Conservation (phyloP, 2,797 vertebrate species). For the Acanthopagrus latus region DNA sequence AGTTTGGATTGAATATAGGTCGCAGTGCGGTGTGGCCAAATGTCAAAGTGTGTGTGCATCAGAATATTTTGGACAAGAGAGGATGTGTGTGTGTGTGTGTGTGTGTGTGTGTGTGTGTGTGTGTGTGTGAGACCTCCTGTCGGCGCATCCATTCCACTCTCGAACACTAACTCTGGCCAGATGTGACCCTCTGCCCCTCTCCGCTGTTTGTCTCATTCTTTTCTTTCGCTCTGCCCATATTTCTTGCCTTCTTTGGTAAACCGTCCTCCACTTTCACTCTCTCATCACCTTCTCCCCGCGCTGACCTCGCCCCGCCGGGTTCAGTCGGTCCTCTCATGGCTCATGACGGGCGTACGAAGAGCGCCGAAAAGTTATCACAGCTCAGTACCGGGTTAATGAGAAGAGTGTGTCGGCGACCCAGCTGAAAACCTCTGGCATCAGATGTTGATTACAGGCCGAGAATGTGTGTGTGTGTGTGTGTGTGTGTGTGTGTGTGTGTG, state of each 20-base stretch:
- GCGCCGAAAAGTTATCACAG: background rate
- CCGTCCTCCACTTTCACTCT: constrained; percentile 30
- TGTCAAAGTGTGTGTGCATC: background rate
- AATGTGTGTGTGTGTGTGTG: constrained; percentile 18
- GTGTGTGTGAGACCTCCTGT: constrained; percentile 37
- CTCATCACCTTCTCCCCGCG: constrained; percentile 42
- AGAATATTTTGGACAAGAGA: constrained; percentile 25
- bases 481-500: constrained; percentile 51
- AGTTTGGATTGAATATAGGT: background rate
- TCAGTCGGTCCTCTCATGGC: background rate
- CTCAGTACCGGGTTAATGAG: constrained; percentile 25
- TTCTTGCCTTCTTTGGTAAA: constrained; percentile 59
- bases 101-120: constrained; percentile 13
- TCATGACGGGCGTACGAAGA: background rate
- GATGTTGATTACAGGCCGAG: constrained; percentile 17
- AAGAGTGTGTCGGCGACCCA: constrained; percentile 33
- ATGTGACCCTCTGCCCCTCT: constrained; percentile 65
- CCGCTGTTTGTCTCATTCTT: constrained; percentile 50
- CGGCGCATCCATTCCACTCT: constrained; percentile 44
- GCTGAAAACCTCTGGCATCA: constrained; percentile 20
- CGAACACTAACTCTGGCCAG: constrained; percentile 65
- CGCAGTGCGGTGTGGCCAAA: background rate
- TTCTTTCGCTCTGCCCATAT: constrained; percentile 37
- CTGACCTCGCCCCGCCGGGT: constrained; percentile 36
- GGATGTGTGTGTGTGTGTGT: constrained; percentile 10